phyloP scores from a whole-genome alignment of 2,888 invertebrate species.

The Nebria salina region DNA sequence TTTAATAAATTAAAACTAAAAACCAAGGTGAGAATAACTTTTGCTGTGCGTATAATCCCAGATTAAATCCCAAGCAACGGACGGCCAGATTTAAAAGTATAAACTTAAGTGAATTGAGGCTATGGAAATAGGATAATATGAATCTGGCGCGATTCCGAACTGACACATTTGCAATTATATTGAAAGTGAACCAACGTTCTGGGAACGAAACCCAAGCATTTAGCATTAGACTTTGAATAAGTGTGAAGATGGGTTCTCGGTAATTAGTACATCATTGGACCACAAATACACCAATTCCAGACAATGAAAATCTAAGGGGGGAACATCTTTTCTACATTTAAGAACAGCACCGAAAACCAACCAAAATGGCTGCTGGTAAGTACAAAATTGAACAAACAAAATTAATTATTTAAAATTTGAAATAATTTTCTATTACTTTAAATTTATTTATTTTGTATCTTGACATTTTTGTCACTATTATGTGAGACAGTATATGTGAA shows the following conservation, averaged over 20 bases:
- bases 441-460: not conserved
- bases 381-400: not conserved
- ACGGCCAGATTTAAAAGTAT: slow-evolving; percentile 33
- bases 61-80: slow-evolving; percentile 30
- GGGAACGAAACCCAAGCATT: slow-evolving; percentile 24
- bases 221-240: slow-evolving; percentile 10
- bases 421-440: not conserved
- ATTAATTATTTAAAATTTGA: too few relatives aligned
- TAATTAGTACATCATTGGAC: slow-evolving; percentile 15
- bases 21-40: slow-evolving; percentile 16
- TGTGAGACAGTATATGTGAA: not conserved
- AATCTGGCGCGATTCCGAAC: slow-evolving; percentile 22
- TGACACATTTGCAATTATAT: slow-evolving; percentile 25
- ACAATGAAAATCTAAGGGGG: slow-evolving; percentile 25
- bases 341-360: not conserved
- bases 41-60: slow-evolving; percentile 18
- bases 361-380: slow-evolving; percentile 42
- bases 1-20: slow-evolving; percentile 5
- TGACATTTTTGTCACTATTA: not conserved
- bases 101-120: slow-evolving; percentile 29
- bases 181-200: slow-evolving; percentile 7
- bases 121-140: slow-evolving; percentile 36
- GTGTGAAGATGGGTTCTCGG: not conserved
- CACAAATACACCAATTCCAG: not conserved
- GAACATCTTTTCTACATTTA: slow-evolving; percentile 1